A percentile compares a stretch with the other conserved stretches of the same genome.
Conservation (phyloP, 2,888 invertebrate species). For the Caradrina clavipalpis region DNA sequence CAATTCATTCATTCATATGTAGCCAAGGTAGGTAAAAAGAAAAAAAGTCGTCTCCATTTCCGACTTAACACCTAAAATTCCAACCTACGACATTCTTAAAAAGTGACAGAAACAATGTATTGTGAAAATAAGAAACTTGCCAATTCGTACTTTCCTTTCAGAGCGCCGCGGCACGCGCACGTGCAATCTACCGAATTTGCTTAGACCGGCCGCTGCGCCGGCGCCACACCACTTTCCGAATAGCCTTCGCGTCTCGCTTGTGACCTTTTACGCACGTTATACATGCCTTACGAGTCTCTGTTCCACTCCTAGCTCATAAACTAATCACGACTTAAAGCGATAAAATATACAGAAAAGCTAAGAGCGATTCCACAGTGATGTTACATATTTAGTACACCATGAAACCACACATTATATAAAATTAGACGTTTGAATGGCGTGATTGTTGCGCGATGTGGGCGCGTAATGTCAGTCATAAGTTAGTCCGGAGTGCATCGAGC, state of each 20-base stretch:
- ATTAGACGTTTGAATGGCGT: conserved; percentile 45
- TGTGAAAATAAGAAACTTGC: conserved; percentile 52
- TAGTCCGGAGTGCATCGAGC: conserved; percentile 60
- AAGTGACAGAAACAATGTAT: conserved; percentile 42
- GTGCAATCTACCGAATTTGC: conserved; percentile 85
- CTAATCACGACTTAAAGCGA: conserved; percentile 68
- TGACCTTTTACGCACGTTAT: conserved; percentile 88
- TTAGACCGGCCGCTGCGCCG: conserved; percentile 77
- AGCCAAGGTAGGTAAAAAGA: neutral
- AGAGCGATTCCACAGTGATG: conserved; percentile 48
- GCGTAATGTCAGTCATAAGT: conserved; percentile 55
- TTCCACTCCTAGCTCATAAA: conserved; percentile 79
- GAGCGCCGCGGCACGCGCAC: conserved; percentile 53
- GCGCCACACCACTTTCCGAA: conserved; percentile 90
- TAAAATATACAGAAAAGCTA: conserved; percentile 66
- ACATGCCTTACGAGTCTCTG: conserved; percentile 77
- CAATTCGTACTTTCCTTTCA: conserved; percentile 63
- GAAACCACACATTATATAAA: conserved; percentile 33
- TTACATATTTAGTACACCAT: conserved; percentile 31
- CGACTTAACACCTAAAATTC: neutral
- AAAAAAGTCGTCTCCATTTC: neutral
- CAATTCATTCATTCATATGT: neutral
- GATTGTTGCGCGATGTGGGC: conserved; percentile 51
- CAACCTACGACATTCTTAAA: conserved; percentile 25
- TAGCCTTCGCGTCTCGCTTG: conserved; percentile 89